These are phyloP conservation scores for Leptura quadrifasciata DNA, from an alignment of 2,888 invertebrate genomes.

Conservation along the genomic window DNA sequence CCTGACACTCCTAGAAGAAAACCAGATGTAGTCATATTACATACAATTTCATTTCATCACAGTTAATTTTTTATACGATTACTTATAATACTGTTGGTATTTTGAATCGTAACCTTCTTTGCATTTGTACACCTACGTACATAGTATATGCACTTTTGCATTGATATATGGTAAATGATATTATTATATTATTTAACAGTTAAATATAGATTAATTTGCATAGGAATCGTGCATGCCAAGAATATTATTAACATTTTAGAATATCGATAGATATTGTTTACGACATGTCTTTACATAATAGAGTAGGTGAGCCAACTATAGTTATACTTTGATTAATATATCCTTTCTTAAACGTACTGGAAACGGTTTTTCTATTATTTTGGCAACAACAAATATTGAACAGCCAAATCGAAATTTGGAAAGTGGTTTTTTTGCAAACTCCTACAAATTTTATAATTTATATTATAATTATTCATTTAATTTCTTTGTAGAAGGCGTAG, in stretches of 20 bases:
- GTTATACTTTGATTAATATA: too few species aligned
- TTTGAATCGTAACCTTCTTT: not conserved
- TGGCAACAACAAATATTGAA: too few species aligned
- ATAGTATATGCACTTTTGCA: not conserved
- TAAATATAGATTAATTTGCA: not conserved
- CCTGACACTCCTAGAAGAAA: too few species aligned
- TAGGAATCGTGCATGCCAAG: not conserved
- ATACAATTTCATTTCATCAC: not conserved
- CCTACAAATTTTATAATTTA: too few species aligned
- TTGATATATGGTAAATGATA: not conserved
- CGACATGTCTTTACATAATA: not conserved
- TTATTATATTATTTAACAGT: not conserved
- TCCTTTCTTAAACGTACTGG: too few species aligned
- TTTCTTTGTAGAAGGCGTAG: not conserved
- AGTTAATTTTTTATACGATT: not conserved
- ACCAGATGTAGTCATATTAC: too few species aligned
- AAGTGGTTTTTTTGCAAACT: too few species aligned
- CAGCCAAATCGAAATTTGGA: too few species aligned
- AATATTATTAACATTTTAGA: not conserved
- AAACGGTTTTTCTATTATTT: too few species aligned
- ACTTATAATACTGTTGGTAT: not conserved
- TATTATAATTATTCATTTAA: too few species aligned
- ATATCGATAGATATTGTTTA: not conserved
- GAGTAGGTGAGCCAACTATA: not conserved
- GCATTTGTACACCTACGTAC: not conserved